These are phyloP conservation scores for Zhengitettix transpicula DNA, from an alignment of 2,888 invertebrate genomes.

Conservation along the genomic window DNA sequence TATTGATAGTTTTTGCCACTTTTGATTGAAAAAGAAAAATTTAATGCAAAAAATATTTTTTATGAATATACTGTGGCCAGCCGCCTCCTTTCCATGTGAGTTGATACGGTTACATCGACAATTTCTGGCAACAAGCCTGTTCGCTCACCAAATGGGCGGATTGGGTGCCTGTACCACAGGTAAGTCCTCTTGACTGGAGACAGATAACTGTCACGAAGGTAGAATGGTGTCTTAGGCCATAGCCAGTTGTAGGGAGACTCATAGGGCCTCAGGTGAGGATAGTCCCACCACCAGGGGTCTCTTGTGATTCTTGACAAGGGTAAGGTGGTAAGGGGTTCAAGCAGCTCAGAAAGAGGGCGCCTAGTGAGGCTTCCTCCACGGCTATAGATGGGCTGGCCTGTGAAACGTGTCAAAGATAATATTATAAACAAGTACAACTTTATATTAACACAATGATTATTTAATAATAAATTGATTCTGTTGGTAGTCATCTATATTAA, in stretches of 20 bases:
- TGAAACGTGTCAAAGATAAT: not conserved
- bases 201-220: slow-evolving; percentile 73
- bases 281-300: slow-evolving; percentile 82
- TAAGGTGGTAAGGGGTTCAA: slow-evolving; percentile 62
- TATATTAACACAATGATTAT: too few relatives aligned
- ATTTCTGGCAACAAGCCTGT: not conserved
- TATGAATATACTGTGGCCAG: too few relatives aligned
- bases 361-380: slow-evolving; percentile 40
- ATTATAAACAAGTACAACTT: not conserved
- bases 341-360: slow-evolving; percentile 42
- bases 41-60: too few relatives aligned
- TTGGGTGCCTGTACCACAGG: slow-evolving; percentile 81
- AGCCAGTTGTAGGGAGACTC: slow-evolving; percentile 34
- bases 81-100: not conserved
- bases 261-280: slow-evolving; percentile 64
- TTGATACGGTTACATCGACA: not conserved
- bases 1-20: too few relatives aligned
- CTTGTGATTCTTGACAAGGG: slow-evolving; percentile 67
- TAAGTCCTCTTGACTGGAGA: slow-evolving; percentile 82
- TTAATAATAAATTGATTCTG: too few relatives aligned
- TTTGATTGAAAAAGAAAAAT: too few relatives aligned
- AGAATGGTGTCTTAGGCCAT: slow-evolving; percentile 35
- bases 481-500: too few relatives aligned
- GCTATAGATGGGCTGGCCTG: slow-evolving; percentile 56
- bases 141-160: slow-evolving; percentile 75